phyloP scores from a whole-genome alignment of 2,888 invertebrate genomes.

The Synergus gifuensis region DNA sequence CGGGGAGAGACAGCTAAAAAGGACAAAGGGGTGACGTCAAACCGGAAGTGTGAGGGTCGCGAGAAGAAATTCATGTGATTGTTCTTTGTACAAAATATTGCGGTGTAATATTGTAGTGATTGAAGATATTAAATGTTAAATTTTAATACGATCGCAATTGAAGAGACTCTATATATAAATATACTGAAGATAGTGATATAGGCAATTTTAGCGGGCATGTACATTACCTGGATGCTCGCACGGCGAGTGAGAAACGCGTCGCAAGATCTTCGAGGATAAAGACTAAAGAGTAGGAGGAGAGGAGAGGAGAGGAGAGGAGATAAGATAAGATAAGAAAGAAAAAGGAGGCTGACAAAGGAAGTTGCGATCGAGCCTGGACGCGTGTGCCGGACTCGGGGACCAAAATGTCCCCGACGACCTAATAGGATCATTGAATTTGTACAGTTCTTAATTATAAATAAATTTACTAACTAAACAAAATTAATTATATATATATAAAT shows the following conservation, averaged over 20 bases:
- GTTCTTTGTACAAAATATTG: constrained; percentile 82
- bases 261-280: constrained; percentile 21
- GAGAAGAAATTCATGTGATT: constrained; percentile 80
- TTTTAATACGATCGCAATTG: constrained; percentile 78
- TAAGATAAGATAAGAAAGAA: constrained; percentile 41
- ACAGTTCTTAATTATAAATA: constrained; percentile 78
- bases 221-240: constrained; percentile 75
- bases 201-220: constrained; percentile 77
- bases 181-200: constrained; percentile 73
- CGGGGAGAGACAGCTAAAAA: constrained; percentile 35
- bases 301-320: constrained; percentile 36
- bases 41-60: constrained; percentile 61
- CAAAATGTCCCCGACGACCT: constrained; percentile 56
- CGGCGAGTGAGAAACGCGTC: constrained; percentile 45
- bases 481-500: constrained; percentile 59
- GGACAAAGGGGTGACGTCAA: constrained; percentile 46
- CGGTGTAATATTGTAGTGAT: constrained; percentile 78
- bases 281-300: constrained; percentile 28
- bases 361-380: constrained; percentile 20
- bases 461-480: constrained; percentile 75
- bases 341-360: constrained; percentile 42
- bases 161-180: constrained; percentile 69
- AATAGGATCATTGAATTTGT: constrained; percentile 78
- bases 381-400: constrained; percentile 35
- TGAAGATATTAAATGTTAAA: constrained; percentile 78